Evolutionary conservation across 2,888 invertebrate genomes (phyloP), one percentile per base, ranked within the genome.

Genomic region (Myopa testacea): DNA sequence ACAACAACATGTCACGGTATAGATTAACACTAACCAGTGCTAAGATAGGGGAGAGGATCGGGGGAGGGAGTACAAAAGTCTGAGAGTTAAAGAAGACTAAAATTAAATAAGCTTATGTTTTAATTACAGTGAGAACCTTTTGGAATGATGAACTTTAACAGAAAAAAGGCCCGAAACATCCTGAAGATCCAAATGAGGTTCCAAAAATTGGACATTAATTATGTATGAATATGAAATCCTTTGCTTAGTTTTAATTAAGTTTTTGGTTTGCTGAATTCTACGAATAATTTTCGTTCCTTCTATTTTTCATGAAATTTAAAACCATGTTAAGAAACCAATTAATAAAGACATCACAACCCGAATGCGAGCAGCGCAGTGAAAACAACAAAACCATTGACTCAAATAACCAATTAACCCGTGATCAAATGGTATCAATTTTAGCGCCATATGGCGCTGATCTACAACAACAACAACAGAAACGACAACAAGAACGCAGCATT

Each of bases 331-430:
- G 65, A 74, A 65, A 26, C 68, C 69, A 75, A 75, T 75, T 75
- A 75, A 75, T 75, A 69, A 75, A 75, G 75, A 40, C 75, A 75
- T 68, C 75, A 69, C 6, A 45, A 45, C 45, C 45, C 45, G 10
- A 45, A 6, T 1, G 1, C 45, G 10, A 69, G 3, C 60, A 50
- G 10, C 4, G 45, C 45, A 45, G 3, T 45, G 45, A 45, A 37
- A n/a, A 26, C 68, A 45, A 26, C 12, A 60, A 12, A 63, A 50
- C 16, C 12, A 52, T 69, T 40, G 40, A n/a, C 62, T 76, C 60
- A 69, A 69, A 60, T 60, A 63, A 76, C 63, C 62, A 76, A 76
- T 76, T 76, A 71, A 65, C 76, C 70, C 63, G 16, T 34, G 40
- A 37, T 37, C 38, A 45, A 40, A 75, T 58, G 38, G 58, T 58